Evolutionary conservation across 2,797 vertebrate genomes (phyloP).

Genomic region (Anisognathus igniventris): DNA sequence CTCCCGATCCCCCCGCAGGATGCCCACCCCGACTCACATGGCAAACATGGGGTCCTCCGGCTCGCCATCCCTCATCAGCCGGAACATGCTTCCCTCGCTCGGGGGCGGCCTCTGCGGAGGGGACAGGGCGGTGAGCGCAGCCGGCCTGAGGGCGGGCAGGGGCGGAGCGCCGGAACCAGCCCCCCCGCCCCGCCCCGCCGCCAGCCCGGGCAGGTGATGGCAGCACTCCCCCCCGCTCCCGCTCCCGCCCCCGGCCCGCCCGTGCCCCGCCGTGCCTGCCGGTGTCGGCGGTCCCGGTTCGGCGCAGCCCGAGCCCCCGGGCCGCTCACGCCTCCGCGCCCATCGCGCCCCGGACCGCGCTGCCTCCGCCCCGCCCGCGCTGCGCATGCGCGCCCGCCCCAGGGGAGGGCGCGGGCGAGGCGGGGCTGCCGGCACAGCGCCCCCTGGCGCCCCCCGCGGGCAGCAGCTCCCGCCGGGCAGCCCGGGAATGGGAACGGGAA

Average conservation of each 20-base stretch:
- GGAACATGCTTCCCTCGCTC: conserved; percentile 24
- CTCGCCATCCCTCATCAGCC: conserved; percentile 9
- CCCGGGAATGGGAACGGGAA: background rate
- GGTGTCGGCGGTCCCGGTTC: background rate
- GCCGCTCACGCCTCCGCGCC: background rate
- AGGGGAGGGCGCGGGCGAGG: background rate
- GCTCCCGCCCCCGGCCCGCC: background rate
- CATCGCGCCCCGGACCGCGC: background rate
- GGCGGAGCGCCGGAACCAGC: background rate
- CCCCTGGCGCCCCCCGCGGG: background rate
- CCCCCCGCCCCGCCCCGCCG: background rate
- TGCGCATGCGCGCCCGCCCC: background rate
- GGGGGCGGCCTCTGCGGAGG: conserved; percentile 13
- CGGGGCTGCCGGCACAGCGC: background rate
- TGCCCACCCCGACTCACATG: background rate
- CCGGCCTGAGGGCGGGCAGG: background rate
- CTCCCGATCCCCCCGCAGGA: background rate
- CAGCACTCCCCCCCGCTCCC: background rate
- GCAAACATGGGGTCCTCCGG: conserved; percentile 10
- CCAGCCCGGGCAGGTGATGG: background rate
- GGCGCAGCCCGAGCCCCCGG: background rate
- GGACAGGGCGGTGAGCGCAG: background rate
- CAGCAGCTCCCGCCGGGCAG: background rate
- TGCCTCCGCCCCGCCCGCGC: background rate
- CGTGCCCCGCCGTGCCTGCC: background rate